These are phyloP conservation scores for Diadumene lineata DNA, from an alignment of 92 coral and sea anemone species.

Conservation along the genomic window DNA sequence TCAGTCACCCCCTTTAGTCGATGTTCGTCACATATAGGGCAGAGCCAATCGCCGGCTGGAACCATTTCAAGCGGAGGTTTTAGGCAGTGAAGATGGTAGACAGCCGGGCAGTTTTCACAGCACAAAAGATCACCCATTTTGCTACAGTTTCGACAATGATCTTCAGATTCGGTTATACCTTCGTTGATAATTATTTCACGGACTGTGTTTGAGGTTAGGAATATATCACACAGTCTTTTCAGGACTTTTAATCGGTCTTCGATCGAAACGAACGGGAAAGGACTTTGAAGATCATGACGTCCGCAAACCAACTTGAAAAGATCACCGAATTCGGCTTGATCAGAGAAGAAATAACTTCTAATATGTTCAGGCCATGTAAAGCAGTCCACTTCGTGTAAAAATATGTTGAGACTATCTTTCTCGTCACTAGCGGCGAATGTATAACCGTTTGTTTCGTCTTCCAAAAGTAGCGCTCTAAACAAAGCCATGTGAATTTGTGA, in stretches of 20 bases:
- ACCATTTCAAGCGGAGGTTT: constrained; percentile 97
- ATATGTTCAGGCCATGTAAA: constrained; percentile 98
- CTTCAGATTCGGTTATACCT: constrained; percentile 93
- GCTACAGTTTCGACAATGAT: constrained; percentile 92
- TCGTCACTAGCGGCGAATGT: constrained; percentile 96
- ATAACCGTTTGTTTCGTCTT: constrained; percentile 93
- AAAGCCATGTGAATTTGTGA: constrained; percentile 88
- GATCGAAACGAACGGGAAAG: constrained; percentile 82
- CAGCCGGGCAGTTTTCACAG: constrained; percentile 96
- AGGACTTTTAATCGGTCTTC: constrained; percentile 72
- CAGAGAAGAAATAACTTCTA: constrained; percentile 80
- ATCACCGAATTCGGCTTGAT: constrained; percentile 80
- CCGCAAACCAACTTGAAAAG: constrained; percentile 60
- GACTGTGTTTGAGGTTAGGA: constrained; percentile 88
- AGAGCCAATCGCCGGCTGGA: constrained; percentile 98
- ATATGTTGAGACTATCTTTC: constrained; percentile 92
- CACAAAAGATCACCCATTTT: constrained; percentile 99
- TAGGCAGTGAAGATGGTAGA: constrained; percentile 96
- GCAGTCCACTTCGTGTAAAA: constrained; percentile 75
- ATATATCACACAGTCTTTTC: constrained; percentile 91
- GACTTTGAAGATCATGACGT: constrained; percentile 43
- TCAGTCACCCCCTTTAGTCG: constrained; percentile 94
- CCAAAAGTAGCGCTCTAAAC: constrained; percentile 81
- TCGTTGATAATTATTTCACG: constrained; percentile 94
- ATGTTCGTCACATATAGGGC: constrained; percentile 95